These are phyloP conservation scores for Drosophila littoralis DNA, from an alignment of 1,140 invertebrate species.

Conservation along the genomic window DNA sequence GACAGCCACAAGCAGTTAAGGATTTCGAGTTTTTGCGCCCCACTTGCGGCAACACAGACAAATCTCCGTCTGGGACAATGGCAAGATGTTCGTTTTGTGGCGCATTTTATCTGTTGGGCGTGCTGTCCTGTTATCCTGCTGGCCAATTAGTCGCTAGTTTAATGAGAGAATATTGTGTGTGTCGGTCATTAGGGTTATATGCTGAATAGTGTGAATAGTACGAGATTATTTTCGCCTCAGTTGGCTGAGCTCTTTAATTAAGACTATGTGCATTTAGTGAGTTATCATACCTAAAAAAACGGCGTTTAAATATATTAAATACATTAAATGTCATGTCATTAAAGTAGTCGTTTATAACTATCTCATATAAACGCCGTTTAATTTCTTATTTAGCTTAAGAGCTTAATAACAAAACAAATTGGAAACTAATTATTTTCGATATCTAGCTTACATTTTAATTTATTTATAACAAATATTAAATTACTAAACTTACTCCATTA, in stretches of 20 bases:
- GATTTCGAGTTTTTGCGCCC: conserved; percentile 29
- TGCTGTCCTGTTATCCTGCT: conserved; percentile 28
- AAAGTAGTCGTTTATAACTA: no score
- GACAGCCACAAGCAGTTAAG: conserved; percentile 60
- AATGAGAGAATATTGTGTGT: conserved; percentile 33
- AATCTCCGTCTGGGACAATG: conserved; percentile 1
- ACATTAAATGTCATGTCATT: no score
- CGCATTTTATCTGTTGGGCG: conserved; percentile 19
- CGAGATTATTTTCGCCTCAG: background rate
- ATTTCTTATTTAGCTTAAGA: no score
- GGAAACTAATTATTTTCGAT: no score
- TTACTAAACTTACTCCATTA: no score
- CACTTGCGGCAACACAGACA: background rate
- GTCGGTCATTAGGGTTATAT: conserved; percentile 20
- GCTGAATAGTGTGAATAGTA: conserved; percentile 25
- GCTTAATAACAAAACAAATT: no score
- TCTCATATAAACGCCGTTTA: no score
- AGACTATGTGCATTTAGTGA: background rate
- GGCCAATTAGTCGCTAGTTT: conserved; percentile 42
- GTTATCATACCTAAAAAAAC: no score
- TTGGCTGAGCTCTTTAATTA: background rate
- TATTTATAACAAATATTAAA: no score
- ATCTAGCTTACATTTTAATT: no score
- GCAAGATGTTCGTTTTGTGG: conserved; percentile 13
- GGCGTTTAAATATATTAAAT: no score